Base-by-base conservation (phyloP, 2,888 invertebrate species). In the Sisyra terminalis region DNA sequence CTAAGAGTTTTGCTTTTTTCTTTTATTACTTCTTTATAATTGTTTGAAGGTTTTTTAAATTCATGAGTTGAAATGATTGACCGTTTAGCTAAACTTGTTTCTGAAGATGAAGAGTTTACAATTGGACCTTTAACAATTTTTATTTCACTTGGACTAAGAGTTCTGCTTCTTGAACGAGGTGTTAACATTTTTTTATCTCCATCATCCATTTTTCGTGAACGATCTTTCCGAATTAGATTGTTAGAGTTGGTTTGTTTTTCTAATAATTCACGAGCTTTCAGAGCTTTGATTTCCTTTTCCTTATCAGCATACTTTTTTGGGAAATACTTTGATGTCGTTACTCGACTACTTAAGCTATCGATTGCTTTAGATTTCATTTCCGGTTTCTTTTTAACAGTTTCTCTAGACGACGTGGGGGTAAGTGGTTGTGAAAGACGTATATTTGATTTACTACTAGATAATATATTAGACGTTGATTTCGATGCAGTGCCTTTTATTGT, bases 261-360 rank as follows among this genome's bases (percentile, higher is more conserved):
- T 44, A 56, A 58, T 48, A 59, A 52, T 7, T 24, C 24, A 7
- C 24, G 24, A 24, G 24, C 24, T 24, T 24, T 24, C 7, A 5
- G 24, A 24, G n/a, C n/a, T n/a, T n/a, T n/a, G n/a, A 24, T 24
- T 45, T 15, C 51, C 51, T 50, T 59, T 59, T 37, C 51, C 55
- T 42, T 39, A 37, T 35, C 10, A 16, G 11, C 29, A 15, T 14
- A 43, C 30, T 45, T 46, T 39, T 45, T 41, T n/a, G 61, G 61
- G 50, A 59, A 61, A 53, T 52, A 62, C 50, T 59, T 56, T 10
- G 57, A 51, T 47, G 56, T 59, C 17, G 52, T 51, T 15, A 60
- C 54, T 50, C 57, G 52, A 40, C 43, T 52, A 47, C 54, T 56
- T 17, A 54, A 49, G 10, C 38, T 24, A 41, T 45, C 42, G 37